phyloP scores from a whole-genome alignment of 2,888 invertebrate genomes.

The Operophtera brumata region DNA sequence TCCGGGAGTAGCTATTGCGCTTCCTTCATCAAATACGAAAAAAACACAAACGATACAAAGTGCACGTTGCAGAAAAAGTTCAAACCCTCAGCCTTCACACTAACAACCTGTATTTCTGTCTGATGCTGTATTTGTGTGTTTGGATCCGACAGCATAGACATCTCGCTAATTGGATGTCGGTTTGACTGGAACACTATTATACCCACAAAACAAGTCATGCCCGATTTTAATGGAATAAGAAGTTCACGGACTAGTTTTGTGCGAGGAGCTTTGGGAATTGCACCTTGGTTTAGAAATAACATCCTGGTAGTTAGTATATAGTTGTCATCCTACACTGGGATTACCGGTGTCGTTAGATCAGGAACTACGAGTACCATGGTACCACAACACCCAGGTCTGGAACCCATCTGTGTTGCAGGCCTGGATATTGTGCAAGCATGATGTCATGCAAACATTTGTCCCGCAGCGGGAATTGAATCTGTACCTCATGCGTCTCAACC shows the following conservation, averaged over 20 bases:
- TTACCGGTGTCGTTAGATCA: no score
- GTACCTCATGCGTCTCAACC: no score
- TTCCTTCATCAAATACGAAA: slow-evolving; percentile 1
- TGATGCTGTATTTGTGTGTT: not conserved
- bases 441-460: no score
- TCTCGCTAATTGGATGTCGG: slow-evolving; percentile 44
- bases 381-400: no score
- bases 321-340: no score
- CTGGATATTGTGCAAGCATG: no score
- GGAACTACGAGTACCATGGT: no score
- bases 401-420: no score
- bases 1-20: not conserved
- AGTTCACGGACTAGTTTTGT: not conserved
- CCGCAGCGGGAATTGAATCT: no score
- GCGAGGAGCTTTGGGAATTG: no score
- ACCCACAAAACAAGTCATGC: not conserved
- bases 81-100: not conserved
- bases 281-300: no score
- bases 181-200: slow-evolving; percentile 31
- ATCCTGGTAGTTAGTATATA: no score
- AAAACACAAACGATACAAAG: slow-evolving; percentile 12
- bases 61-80: slow-evolving; percentile 7
- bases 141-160: slow-evolving; percentile 31
- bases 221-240: not conserved
- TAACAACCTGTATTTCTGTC: not conserved